Evolutionary conservation across 2,888 invertebrate genomes (phyloP), one percentile per base, ranked within the genome.

Genomic region (Neocrepidodera transversa): DNA sequence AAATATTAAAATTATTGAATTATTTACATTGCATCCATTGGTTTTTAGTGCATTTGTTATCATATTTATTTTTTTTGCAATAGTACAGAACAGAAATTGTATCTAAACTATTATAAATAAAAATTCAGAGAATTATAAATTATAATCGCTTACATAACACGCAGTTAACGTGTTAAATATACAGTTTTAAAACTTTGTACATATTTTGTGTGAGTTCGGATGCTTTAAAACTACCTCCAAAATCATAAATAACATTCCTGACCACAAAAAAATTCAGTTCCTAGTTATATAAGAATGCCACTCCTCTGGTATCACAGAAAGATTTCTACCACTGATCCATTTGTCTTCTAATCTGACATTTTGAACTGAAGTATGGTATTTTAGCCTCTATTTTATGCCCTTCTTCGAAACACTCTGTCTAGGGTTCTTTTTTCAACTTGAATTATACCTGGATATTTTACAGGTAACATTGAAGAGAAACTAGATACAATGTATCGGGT

Each of bases 281-380:
- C 56, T 38, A 51, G 60, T 60, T 60, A 56, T 60, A 51, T 52
- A 52, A 60, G 50, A 60, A 36, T 55, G 60, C 50, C 60, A 60
- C 60, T 60, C 60, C 60, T 56, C 32, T 48, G 45, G 50, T 57
- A 61, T 54, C 61, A 58, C 53, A 61, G 58, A 36, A 43, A 61
- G 58, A 58, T 61, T 58, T 58, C 50, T 16, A 48, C 53, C 58
- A 36, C 54, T 54, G 61, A 54, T 58, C 58, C 61, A 61, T 61
- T 61, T 61, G 58, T 61, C 61, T 61, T 58, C 50, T 53, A 61
- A 61, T 53, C 58, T 61, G 61, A 61, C 61, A 58, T 57, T 43
- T 57, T 35, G 28, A 53, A 51, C 54, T 50, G 61, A 58, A 54
- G 49, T 57, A 36, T 30, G 61, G 61, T 58, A 61, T 61, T 61